These are phyloP conservation scores for Schlechtendalia chinensis DNA, from an alignment of 1,140 invertebrate species.

Conservation along the genomic window DNA sequence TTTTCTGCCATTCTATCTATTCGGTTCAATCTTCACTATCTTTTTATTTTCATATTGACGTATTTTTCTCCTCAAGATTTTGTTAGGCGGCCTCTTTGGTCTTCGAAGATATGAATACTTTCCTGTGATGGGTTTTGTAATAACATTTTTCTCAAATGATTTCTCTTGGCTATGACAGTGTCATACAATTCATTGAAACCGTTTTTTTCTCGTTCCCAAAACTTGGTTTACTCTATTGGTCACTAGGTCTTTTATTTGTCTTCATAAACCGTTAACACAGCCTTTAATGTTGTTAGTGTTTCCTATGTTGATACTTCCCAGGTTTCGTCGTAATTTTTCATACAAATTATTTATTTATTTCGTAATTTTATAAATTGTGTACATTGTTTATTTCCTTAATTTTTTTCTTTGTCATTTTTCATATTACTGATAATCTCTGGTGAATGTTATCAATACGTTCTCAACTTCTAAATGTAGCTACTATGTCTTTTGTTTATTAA, in stretches of 20 bases:
- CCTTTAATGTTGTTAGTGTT: not conserved
- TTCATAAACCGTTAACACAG: not conserved
- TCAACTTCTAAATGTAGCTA: too few relatives aligned
- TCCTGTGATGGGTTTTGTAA: too few relatives aligned
- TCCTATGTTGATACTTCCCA: not conserved
- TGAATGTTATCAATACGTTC: slow-evolving; percentile 50
- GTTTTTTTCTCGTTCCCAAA: slow-evolving; percentile 4
- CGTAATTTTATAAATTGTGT: not conserved
- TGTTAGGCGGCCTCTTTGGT: slow-evolving; percentile 30
- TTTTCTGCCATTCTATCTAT: not conserved
- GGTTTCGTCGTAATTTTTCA: slow-evolving; percentile 12
- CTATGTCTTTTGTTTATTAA: too few relatives aligned
- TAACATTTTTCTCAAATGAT: slow-evolving; percentile 22
- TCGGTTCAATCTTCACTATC: too few relatives aligned
- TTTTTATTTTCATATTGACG: slow-evolving; percentile 36
- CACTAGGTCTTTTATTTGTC: not conserved
- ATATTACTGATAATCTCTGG: slow-evolving; percentile 12
- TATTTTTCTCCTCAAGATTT: slow-evolving; percentile 49
- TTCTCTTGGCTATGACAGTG: slow-evolving; percentile 38
- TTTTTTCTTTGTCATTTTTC: slow-evolving; percentile 15
- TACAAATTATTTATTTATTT: slow-evolving; percentile 3
- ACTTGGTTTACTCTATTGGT: not conserved
- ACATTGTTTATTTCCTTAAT: slow-evolving; percentile 5
- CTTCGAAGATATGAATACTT: slow-evolving; percentile 12
- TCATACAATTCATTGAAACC: slow-evolving; percentile 50